Evolutionary conservation across 2,888 invertebrate species (phyloP).

Genomic region (Parapristionchus giblindavisi): DNA sequence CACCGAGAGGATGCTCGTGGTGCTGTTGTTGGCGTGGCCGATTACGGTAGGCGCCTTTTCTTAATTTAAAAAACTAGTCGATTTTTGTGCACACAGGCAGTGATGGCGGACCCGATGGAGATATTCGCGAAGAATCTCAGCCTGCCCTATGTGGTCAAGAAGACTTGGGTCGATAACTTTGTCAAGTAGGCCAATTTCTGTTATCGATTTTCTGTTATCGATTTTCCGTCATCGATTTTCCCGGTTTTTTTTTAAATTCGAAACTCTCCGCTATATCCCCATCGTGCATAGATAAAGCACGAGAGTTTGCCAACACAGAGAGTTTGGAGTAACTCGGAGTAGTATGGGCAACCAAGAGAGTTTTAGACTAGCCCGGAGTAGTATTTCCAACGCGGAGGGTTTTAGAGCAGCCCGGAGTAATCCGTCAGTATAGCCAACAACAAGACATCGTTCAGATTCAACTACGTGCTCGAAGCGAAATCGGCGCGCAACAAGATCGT

Average conservation of each 20-base stretch:
- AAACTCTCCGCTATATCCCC: not conserved
- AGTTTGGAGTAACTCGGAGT: not conserved
- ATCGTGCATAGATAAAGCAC: not conserved
- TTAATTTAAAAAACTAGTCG: too few relatives aligned
- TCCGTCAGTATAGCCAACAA: not conserved
- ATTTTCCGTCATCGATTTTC: too few relatives aligned
- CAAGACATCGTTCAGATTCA: constrained; percentile 5
- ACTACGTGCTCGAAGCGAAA: constrained; percentile 20
- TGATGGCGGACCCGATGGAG: constrained; percentile 6
- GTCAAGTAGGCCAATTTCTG: too few relatives aligned
- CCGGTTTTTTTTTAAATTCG: not conserved
- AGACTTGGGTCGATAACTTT: constrained; percentile 57
- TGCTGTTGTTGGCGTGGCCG: too few relatives aligned
- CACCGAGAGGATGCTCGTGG: too few relatives aligned
- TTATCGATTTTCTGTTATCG: constrained; percentile 51
- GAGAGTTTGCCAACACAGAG: not conserved
- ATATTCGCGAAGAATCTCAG: constrained; percentile 51
- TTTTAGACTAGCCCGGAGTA: not conserved
- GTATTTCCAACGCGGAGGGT: not conserved
- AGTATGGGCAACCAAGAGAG: not conserved
- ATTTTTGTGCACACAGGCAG: too few relatives aligned
- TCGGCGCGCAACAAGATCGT: constrained; percentile 10
- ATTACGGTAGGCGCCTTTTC: too few relatives aligned
- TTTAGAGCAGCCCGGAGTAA: not conserved
- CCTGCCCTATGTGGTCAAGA: constrained; percentile 52